Base-by-base conservation (phyloP, 2,113 vertebrate species). In the Dicentrarchus labrax region DNA sequence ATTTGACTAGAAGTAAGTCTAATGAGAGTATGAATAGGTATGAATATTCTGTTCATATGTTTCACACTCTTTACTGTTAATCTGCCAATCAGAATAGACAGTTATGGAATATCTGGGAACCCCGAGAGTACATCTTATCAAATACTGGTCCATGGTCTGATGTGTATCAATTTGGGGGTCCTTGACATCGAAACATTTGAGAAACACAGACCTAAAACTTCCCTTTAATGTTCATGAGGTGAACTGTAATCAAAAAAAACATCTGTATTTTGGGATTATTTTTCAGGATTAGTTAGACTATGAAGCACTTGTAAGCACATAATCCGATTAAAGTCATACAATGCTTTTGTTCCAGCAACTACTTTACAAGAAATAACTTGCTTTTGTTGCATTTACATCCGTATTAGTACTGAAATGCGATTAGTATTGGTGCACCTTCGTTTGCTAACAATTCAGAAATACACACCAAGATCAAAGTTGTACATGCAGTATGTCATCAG, bases 401-500 rank as follows among this genome's bases (percentile, higher is more conserved):
- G 43, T 24, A 1, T 17, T 41, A 12, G 30, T 30, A 30, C 30
- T 51, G 6, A 11, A 17, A 22, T 19, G 22, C 30, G 30, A 30
- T 67, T 24, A 45, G 2, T n/a, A 1, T 4, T 19, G 7, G 8
- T 60, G 36, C 17, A 30, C 6, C 45, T 24, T 5, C 0, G 10
- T 48, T 50, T 30, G 48, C 41, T 48, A 47, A 3, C 1, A 0
- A n/a, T 2, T 30, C 30, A 51, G 43, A 50, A 22, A 65, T 16
- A 64, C 94, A 0, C 80, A 98, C 97, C 97, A 0, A 98, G 94
- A 83, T 98, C 97, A 2, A 98, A 98, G 94, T 98, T 97, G 89
- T 95, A 98, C 97, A 98, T 98, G 96, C 97, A 98, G 94, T 98
- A 97, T 0, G 97, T 98, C 94, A 98, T 97, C 38, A 98, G 94